Conservation (phyloP, 2,797 vertebrate species). For the Notamacropus eugenii region DNA sequence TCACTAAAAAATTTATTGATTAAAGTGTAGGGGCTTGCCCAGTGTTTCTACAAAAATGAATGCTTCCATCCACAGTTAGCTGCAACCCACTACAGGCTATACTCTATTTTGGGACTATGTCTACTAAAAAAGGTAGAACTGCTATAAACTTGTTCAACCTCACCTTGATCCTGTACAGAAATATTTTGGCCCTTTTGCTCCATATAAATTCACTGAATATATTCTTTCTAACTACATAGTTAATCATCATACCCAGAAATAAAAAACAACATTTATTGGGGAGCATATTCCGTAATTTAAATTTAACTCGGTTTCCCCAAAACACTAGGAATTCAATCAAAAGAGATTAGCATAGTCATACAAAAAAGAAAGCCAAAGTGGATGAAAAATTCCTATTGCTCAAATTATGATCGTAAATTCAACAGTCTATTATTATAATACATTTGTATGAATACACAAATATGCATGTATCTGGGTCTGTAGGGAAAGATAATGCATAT, state of each 20-base stretch:
- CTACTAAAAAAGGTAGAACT: background rate
- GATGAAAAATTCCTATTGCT: background rate
- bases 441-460: background rate
- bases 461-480: fast-evolving
- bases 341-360: background rate
- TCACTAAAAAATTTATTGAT: background rate
- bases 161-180: background rate
- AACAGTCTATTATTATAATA: background rate
- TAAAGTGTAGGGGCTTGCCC: background rate
- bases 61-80: background rate
- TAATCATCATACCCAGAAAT: background rate
- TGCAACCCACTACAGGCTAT: background rate
- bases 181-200: background rate
- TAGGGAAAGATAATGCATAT: background rate
- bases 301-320: background rate
- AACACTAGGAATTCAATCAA: background rate
- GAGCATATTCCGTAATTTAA: background rate
- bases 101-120: background rate
- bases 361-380: background rate
- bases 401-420: background rate
- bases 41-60: background rate
- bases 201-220: background rate
- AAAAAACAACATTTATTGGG: background rate
- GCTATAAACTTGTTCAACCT: background rate
- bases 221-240: background rate